Base-by-base conservation (phyloP, 1,140 invertebrate species). In the Manduca sexta region DNA sequence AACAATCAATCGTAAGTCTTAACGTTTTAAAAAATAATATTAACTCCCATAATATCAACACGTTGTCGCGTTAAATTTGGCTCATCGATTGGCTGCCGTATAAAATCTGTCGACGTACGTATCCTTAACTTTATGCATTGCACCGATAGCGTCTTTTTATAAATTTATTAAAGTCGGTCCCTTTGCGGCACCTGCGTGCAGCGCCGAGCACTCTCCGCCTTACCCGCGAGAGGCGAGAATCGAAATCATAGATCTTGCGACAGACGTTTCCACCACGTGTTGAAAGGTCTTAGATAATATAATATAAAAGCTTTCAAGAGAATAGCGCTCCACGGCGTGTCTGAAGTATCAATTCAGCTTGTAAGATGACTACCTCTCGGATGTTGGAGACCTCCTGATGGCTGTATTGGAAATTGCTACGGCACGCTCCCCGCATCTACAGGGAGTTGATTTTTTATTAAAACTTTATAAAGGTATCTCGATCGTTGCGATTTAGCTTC, bases 221-320 rank as follows among this genome's bases (percentile, higher is more conserved):
- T 43, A 43, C 31, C 74, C 75, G 52, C 46, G 75, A 73, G 73
- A 74, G 64, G 57, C 55, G 66, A 72, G 66, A 79, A 80, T 76
- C 64, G 69, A 65, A 80, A 82, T 79, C 71, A 82, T 79, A 74
- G 74, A 77, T 76, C 73, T 72, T 59, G 45, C 71, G 69, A 75
- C 74, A 83, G 81, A 82, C 81, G 76, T 62, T 82, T 53, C 60
- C 66, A 66, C 75, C 75, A 81, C 78, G 78, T 81, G 78, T 80
- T 81, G 81, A 83, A 78, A 84, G 81, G 78, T 84, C 73, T 79
- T 77, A 79, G 74, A 84, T 84, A 84, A 84, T 84, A 83, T 84
- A 84, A 84, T 84, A 82, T 82, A 84, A 83, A 84, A 84, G 77
- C 81, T 84, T 84, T 84, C 78, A 83, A 82, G 75, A 82, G 78